Percentiles rank a stretch among this genome's conserved stretches.
These are phyloP conservation scores for Sander vitreus DNA, from an alignment of 2,113 vertebrate species.

Conservation along the genomic window DNA sequence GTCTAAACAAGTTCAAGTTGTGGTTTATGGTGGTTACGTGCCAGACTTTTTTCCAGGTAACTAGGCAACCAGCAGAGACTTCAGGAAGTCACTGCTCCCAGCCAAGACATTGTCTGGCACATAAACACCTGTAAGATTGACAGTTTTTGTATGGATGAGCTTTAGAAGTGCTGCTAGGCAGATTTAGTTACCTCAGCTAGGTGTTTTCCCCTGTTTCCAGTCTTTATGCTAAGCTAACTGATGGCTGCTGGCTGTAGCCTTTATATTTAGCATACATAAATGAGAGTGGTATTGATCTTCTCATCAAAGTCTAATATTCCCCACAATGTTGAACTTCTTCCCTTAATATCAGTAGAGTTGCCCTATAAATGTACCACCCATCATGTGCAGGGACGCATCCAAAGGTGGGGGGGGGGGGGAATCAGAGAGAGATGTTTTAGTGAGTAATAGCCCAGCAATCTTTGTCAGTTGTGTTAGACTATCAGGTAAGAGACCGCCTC, in stretches of 20 bases:
- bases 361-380: background rate
- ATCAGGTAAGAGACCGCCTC: constrained; percentile 61
- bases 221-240: constrained; percentile 1
- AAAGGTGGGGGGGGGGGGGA: background rate
- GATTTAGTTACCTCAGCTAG: background rate
- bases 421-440: constrained; percentile 36
- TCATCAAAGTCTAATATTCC: background rate
- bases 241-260: background rate
- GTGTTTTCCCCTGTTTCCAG: background rate
- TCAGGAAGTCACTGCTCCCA: background rate
- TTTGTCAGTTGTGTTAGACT: constrained; percentile 70
- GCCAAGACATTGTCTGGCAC: background rate
- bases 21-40: background rate
- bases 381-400: background rate
- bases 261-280: background rate
- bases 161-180: background rate
- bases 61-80: background rate
- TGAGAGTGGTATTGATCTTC: background rate
- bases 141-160: background rate
- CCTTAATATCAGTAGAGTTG: background rate
- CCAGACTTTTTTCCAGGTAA: background rate
- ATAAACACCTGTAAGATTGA: no score
- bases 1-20: background rate
- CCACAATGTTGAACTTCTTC: background rate
- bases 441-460: constrained; percentile 36